These are phyloP conservation scores for Lindbergichthys nudifrons DNA, from an alignment of 2,797 vertebrate genomes.

Conservation along the genomic window DNA sequence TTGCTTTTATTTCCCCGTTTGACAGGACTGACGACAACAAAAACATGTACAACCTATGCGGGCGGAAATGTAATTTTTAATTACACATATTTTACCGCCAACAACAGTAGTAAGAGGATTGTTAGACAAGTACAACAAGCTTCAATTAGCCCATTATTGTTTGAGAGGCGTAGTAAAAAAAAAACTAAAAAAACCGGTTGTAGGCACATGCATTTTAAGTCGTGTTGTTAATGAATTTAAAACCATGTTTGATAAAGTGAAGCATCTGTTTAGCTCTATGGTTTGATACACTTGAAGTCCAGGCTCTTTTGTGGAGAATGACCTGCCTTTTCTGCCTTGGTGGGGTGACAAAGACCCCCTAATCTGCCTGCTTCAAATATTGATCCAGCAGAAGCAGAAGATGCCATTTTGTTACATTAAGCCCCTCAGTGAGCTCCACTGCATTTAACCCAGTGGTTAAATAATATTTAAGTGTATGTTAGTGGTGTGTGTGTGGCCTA, in stretches of 20 bases:
- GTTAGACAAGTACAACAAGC: not conserved
- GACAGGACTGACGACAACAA: not conserved
- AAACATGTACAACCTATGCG: not conserved
- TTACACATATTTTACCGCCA: not conserved
- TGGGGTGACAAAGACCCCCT: slow-evolving; percentile 78
- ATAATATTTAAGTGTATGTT: slow-evolving; percentile 34
- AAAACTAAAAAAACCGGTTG: slow-evolving; percentile 5
- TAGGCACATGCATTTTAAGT: not conserved
- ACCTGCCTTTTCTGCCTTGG: slow-evolving; percentile 66
- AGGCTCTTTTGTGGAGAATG: slow-evolving; percentile 59
- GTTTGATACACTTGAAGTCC: slow-evolving; percentile 37
- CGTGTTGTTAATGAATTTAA: not conserved
- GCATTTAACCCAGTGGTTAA: slow-evolving; percentile 37
- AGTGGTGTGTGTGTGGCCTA: slow-evolving; percentile 3
- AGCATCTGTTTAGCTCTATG: slow-evolving; percentile 24
- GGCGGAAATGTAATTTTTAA: slow-evolving; percentile 6
- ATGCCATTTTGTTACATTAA: slow-evolving; percentile 81
- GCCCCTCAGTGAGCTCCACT: slow-evolving; percentile 54
- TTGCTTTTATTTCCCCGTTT: not conserved
- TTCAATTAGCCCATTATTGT: slow-evolving; percentile 8
- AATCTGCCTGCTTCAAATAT: slow-evolving; percentile 78
- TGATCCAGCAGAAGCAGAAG: slow-evolving; percentile 78
- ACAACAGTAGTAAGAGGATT: slow-evolving; percentile 3
- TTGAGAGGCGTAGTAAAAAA: slow-evolving; percentile 1
- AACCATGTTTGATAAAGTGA: slow-evolving; percentile 1